Conservation (phyloP, 2,888 invertebrate genomes). For the Amiota communis region DNA sequence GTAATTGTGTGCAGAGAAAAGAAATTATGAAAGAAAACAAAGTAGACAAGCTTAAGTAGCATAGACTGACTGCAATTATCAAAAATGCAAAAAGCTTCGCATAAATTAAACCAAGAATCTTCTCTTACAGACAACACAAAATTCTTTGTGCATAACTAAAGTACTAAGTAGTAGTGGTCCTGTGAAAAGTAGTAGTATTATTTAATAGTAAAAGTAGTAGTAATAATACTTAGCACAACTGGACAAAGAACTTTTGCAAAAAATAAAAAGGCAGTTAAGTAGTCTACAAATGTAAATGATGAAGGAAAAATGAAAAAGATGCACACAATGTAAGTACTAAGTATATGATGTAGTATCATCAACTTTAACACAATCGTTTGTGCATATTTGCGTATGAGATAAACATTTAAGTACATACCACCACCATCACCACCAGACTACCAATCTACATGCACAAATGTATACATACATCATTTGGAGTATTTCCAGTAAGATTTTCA, state of each 20-base stretch:
- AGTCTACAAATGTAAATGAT: no score
- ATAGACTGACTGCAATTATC: neutral
- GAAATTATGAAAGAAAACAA: neutral
- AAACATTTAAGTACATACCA: slow-evolving; percentile 11
- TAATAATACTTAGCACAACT: neutral
- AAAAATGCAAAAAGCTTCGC: slow-evolving; percentile 1
- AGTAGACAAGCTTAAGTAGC: neutral
- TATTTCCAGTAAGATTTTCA: no score
- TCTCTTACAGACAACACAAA: neutral
- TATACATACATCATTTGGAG: no score
- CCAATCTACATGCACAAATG: no score
- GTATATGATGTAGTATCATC: no score
- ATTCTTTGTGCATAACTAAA: slow-evolving; percentile 11
- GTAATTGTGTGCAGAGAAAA: neutral
- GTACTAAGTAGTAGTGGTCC: neutral
- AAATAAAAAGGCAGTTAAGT: no score
- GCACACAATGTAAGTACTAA: neutral
- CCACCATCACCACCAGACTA: neutral
- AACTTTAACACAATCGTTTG: neutral
- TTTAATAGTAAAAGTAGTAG: neutral
- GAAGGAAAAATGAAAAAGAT: neutral
- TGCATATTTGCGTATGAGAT: slow-evolving; percentile 18
- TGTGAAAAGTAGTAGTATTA: neutral
- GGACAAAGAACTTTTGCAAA: no score
- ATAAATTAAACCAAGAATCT: slow-evolving; percentile 9